A percentile compares a stretch with the other conserved stretches of the same genome.
Conservation (phyloP, 1,140 invertebrate genomes). For the Drosophila yakuba region DNA sequence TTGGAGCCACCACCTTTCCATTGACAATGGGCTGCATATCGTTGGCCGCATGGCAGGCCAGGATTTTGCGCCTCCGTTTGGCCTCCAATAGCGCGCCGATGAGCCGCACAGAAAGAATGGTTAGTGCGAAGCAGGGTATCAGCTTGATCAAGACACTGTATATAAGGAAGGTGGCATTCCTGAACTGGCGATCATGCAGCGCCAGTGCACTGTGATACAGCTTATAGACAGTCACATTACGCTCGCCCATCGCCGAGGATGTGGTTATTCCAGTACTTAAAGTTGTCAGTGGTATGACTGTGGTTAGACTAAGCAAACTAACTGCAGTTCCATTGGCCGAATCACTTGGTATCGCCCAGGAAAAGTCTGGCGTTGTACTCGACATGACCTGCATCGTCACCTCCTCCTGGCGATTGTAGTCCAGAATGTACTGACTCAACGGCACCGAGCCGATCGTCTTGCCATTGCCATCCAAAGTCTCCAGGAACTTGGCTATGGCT, state of each 20-base stretch:
- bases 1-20: slow-evolving; percentile 73
- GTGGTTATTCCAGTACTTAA: slow-evolving; percentile 4
- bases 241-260: slow-evolving; percentile 14
- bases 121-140: slow-evolving; percentile 93
- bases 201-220: slow-evolving; percentile 70
- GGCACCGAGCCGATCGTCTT: slow-evolving; percentile 75
- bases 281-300: slow-evolving; percentile 37
- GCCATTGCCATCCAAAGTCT: slow-evolving; percentile 85
- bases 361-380: slow-evolving; percentile 63
- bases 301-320: slow-evolving; percentile 17
- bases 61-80: slow-evolving; percentile 89
- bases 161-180: slow-evolving; percentile 91
- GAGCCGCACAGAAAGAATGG: slow-evolving; percentile 91
- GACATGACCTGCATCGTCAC: slow-evolving; percentile 68
- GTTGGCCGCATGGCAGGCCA: slow-evolving; percentile 86
- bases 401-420: slow-evolving; percentile 57
- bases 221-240: slow-evolving; percentile 75
- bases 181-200: slow-evolving; percentile 61
- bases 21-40: slow-evolving; percentile 85
- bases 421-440: slow-evolving; percentile 71
- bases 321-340: slow-evolving; percentile 29
- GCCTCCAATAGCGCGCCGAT: slow-evolving; percentile 91
- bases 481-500: slow-evolving; percentile 85
- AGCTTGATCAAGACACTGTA: slow-evolving; percentile 94
- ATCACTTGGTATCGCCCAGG: slow-evolving; percentile 27